Conservation (phyloP, 2,888 invertebrate genomes). For the Psylliodes chrysocephalus region DNA sequence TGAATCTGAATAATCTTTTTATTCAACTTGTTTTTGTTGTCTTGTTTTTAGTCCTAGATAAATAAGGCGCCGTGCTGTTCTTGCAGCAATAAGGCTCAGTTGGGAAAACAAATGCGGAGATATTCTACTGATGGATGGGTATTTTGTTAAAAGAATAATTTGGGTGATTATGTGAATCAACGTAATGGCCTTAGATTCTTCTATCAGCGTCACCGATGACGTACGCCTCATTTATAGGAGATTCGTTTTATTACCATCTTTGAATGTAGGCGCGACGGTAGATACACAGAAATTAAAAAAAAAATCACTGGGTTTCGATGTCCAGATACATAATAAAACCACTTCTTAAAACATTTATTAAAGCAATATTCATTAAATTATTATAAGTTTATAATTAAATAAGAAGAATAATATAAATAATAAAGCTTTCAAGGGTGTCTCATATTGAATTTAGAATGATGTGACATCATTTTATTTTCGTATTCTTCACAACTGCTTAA, state of each 20-base stretch:
- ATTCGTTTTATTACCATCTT: not conserved
- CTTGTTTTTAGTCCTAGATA: constrained; percentile 40
- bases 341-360: too few relatives aligned
- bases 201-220: constrained; percentile 12
- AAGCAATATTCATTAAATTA: too few relatives aligned
- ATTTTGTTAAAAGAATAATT: constrained; percentile 26
- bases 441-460: too few relatives aligned
- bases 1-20: constrained; percentile 20
- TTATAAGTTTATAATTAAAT: too few relatives aligned
- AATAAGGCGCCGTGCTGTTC: constrained; percentile 41
- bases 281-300: too few relatives aligned
- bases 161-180: constrained; percentile 15
- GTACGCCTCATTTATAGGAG: constrained; percentile 2
- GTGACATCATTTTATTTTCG: too few relatives aligned
- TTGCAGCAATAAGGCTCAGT: constrained; percentile 40
- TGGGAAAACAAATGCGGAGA: constrained; percentile 38
- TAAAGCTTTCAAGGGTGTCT: too few relatives aligned
- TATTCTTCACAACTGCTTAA: too few relatives aligned
- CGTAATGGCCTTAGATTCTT: constrained; percentile 6
- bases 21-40: constrained; percentile 40
- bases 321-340: too few relatives aligned
- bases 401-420: too few relatives aligned
- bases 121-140: constrained; percentile 17
- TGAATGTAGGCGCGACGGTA: not conserved
- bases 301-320: too few relatives aligned